Base-by-base conservation (phyloP, 2,113 vertebrate genomes). In the Platichthys flesus region DNA sequence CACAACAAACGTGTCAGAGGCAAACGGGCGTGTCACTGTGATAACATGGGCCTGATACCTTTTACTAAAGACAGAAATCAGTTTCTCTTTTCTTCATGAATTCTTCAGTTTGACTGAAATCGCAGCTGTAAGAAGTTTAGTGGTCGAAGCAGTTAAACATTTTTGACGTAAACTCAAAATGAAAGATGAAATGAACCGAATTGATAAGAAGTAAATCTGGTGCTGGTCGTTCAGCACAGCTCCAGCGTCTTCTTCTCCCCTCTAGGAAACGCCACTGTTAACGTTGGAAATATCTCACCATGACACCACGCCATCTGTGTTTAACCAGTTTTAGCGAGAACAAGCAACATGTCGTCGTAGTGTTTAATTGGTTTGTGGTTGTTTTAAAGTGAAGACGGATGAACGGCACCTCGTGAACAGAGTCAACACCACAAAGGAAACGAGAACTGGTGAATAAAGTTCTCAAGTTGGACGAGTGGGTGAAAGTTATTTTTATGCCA, bases 231-330 rank as follows among this genome's bases (percentile, higher is more conserved):
- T 62, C 47, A n/a, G 18, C 21, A 14, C 26, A 78, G 58, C 71
- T 66, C 51, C 64, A 65, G 51, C 68, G 3, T 13, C 57, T 71
- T 24, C 18, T 60, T 61, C 79, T 69, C 31, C 35, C 16, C 61
- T 56, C 67, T 28, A 35, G 58, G 79, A 61, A 77, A 56, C 78
- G 52, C 69, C 63, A 72, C 42, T 79, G 78, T 9, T 71, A 51
- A 63, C 52, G 16, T 63, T 83, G 20, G 49, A 79, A 83, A 81
- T 79, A 80, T 82, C 83, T 77, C 75, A 54, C 71, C 68, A 62
- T 82, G 83, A 88, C 81, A 80, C 71, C 40, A 15, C 0, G 63
- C 85, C 85, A 88, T 84, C 81, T 88, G 83, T 82, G 83, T 84
- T 84, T 61, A 69, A 79, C 37, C 68, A 40, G 75, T 74, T 79